These are phyloP conservation scores for Pogona vitticeps DNA, from an alignment of 2,113 vertebrate species.

Conservation along the genomic window DNA sequence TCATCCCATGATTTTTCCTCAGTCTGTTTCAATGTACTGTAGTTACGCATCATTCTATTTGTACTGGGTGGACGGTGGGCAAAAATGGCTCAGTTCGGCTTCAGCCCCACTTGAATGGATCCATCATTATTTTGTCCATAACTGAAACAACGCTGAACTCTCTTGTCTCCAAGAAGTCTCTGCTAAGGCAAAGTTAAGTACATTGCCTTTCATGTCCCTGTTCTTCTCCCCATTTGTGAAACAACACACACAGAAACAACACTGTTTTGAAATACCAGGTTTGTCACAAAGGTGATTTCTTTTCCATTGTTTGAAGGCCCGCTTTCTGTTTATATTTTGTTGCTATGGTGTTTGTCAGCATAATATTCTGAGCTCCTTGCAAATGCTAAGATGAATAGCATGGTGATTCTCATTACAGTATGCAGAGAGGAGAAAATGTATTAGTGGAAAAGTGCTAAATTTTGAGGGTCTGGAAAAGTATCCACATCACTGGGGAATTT, in stretches of 20 bases:
- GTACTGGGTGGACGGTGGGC: background rate
- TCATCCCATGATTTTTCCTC: too few species aligned
- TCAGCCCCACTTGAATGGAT: background rate
- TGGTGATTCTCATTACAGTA: background rate
- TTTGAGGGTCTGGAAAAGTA: background rate
- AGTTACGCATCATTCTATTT: background rate
- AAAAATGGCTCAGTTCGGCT: background rate
- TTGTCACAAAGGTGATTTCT: background rate
- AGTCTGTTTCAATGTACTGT: too few species aligned
- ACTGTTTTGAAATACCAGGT: background rate
- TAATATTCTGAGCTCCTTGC: background rate
- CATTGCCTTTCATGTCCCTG: background rate
- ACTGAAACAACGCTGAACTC: too few species aligned
- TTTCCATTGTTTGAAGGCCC: background rate
- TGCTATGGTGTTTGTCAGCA: background rate
- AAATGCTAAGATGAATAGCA: background rate
- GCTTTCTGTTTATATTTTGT: background rate
- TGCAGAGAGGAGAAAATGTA: background rate
- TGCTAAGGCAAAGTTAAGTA: background rate
- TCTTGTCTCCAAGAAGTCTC: background rate
- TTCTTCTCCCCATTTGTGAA: background rate
- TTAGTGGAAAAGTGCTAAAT: background rate
- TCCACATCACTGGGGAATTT: too few species aligned
- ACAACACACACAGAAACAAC: background rate
- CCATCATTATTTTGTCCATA: background rate